Conservation (phyloP, 2,113 vertebrate genomes). For the Callithrix jacchus region DNA sequence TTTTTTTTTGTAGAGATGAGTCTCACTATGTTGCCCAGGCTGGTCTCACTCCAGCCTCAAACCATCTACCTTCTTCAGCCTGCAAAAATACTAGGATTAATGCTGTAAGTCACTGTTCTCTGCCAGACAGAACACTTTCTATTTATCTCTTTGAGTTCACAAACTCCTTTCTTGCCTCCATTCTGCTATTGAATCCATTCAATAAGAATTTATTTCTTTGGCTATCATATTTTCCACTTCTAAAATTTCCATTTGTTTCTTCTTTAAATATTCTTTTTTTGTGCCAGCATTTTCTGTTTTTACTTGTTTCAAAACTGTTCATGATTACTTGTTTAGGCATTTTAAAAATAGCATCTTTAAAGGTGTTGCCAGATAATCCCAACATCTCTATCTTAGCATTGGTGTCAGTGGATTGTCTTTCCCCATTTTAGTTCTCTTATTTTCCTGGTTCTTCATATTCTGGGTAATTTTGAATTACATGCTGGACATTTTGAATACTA, state of each 20-base stretch:
- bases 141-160: neutral
- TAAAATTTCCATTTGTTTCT: neutral
- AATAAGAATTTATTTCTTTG: neutral
- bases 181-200: neutral
- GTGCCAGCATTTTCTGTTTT: neutral
- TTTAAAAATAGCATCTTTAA: neutral
- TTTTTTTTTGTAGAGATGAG: no score
- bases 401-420: neutral
- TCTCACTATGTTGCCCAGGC: no score
- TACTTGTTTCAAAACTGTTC: conserved; percentile 3
- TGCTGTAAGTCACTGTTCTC: no score
- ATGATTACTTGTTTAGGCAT: neutral
- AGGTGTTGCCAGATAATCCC: neutral
- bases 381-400: neutral
- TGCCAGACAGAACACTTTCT: neutral
- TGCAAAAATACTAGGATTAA: no score
- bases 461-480: neutral
- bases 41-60: no score
- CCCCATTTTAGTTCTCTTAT: neutral
- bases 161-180: neutral
- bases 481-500: neutral
- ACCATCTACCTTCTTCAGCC: no score
- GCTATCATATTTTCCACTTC: neutral
- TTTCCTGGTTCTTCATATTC: neutral
- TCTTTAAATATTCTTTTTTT: neutral